These are phyloP conservation scores for Tachina fera DNA, from an alignment of 2,888 invertebrate genomes.

Conservation along the genomic window DNA sequence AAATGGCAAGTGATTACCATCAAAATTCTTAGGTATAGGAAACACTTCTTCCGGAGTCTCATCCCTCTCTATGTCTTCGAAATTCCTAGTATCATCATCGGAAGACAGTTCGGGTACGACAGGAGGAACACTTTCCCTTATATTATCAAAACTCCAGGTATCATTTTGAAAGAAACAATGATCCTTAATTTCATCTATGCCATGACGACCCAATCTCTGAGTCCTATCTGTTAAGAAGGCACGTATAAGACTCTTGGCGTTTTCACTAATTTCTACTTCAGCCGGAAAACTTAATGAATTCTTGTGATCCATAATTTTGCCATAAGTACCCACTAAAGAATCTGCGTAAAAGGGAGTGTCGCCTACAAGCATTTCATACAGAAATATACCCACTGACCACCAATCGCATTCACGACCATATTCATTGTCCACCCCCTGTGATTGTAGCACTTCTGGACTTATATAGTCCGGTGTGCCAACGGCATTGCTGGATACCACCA, in stretches of 20 bases:
- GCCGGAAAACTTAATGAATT: conserved; percentile 97
- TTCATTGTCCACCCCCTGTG: conserved; percentile 97
- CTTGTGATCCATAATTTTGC: conserved; percentile 99
- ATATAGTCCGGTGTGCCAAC: conserved; percentile 99
- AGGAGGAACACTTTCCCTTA: conserved; percentile 96
- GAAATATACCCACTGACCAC: conserved; percentile 99
- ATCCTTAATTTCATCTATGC: conserved; percentile 96
- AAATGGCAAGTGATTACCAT: conserved; percentile 99
- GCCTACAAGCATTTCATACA: conserved; percentile 99
- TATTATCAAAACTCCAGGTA: conserved; percentile 98
- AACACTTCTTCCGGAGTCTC: conserved; percentile 96
- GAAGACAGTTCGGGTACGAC: conserved; percentile 97
- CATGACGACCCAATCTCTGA: conserved; percentile 94
- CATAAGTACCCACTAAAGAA: conserved; percentile 98
- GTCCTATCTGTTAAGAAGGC: conserved; percentile 96
- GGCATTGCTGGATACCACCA: conserved; percentile 98
- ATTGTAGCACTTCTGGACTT: conserved; percentile 98
- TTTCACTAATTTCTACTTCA: conserved; percentile 95
- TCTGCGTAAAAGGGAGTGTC: conserved; percentile 99
- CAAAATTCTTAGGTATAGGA: conserved; percentile 98
- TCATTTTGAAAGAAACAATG: conserved; percentile 98
- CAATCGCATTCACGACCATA: conserved; percentile 99
- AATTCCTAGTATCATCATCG: conserved; percentile 99
- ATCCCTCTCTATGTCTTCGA: conserved; percentile 98
- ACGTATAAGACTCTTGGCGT: conserved; percentile 94